These are phyloP conservation scores for Pseudochirops cupreus DNA, from an alignment of 2,797 vertebrate genomes.

Conservation along the genomic window DNA sequence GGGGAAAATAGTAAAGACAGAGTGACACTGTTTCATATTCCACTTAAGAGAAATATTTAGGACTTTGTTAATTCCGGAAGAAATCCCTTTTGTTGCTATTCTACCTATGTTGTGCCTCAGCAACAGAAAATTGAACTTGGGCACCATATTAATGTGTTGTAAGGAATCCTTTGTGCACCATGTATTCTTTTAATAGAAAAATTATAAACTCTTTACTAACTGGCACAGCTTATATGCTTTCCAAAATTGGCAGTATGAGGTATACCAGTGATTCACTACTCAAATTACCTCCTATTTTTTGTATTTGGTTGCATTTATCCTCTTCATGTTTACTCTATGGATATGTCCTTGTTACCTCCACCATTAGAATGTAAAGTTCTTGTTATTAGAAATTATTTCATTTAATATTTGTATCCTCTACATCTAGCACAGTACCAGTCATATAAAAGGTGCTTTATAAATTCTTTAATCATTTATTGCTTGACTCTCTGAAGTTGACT, in stretches of 20 bases:
- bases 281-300: background rate
- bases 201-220: background rate
- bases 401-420: background rate
- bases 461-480: background rate
- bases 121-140: background rate
- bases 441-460: background rate
- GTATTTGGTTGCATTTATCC: background rate
- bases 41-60: background rate
- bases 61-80: background rate
- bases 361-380: background rate
- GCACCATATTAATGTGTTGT: background rate
- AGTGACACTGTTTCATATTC: background rate
- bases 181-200: background rate
- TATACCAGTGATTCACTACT: background rate
- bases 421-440: background rate
- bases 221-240: background rate
- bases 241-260: background rate
- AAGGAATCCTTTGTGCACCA: background rate
- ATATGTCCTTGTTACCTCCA: background rate
- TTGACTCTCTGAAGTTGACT: background rate
- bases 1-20: slow-evolving; percentile 24
- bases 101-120: background rate
- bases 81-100: background rate
- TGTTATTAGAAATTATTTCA: background rate
- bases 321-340: background rate